phyloP scores from a whole-genome alignment of 1,140 invertebrate species.

The Phymorhynchus buccinoides region DNA sequence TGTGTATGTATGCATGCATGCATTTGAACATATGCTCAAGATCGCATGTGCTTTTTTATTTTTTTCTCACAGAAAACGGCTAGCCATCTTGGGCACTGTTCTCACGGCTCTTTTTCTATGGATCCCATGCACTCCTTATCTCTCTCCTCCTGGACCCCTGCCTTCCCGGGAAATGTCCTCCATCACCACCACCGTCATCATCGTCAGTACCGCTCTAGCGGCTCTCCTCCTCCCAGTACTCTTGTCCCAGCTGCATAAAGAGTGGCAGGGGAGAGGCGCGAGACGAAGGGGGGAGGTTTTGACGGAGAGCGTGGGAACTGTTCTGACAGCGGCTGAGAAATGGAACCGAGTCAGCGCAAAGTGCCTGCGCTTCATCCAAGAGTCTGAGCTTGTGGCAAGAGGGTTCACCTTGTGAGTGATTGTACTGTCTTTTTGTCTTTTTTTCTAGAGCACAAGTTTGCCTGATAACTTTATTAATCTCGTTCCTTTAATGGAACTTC shows the following conservation, averaged over 20 bases:
- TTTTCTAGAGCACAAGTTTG: too few relatives aligned
- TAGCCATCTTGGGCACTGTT: not conserved
- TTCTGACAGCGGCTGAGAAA: not conserved
- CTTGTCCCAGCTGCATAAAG: not conserved
- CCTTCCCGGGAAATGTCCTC: too few relatives aligned
- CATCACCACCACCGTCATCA: too few relatives aligned
- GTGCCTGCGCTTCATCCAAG: conserved; percentile 12
- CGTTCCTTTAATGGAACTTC: too few relatives aligned
- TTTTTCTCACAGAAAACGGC: not conserved
- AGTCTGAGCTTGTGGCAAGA: conserved; percentile 17
- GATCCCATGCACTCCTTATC: too few relatives aligned
- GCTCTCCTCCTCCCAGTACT: not conserved
- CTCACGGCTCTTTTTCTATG: not conserved
- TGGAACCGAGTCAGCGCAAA: not conserved
- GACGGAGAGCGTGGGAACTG: too few relatives aligned
- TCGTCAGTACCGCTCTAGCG: not conserved
- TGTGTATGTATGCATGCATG: too few relatives aligned
- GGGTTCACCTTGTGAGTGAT: conserved; percentile 9
- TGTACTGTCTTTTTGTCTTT: too few relatives aligned
- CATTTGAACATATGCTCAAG: not conserved
- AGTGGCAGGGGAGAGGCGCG: not conserved
- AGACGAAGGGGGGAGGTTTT: not conserved
- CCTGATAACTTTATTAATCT: too few relatives aligned
- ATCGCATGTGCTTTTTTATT: not conserved
- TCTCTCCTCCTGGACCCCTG: not conserved